phyloP scores from a whole-genome alignment of 37 sponge, comb jelly and placozoan species.

The Diacarnus erythraeanus region DNA sequence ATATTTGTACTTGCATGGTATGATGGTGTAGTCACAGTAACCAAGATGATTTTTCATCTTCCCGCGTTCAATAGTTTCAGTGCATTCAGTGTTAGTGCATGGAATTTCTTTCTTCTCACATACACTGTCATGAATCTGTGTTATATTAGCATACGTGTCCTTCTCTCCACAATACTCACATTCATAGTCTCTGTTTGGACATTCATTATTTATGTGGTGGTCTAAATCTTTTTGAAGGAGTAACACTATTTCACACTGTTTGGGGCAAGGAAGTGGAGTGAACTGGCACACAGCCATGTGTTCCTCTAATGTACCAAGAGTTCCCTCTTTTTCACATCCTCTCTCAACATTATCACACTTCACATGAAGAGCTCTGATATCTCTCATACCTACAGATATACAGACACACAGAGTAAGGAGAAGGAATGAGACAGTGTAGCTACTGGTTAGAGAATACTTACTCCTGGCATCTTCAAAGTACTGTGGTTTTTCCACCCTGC shows the following conservation, averaged over 20 bases:
- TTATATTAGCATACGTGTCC: conserved; percentile 16
- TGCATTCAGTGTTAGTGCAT: conserved; percentile 31
- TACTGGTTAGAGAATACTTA: neutral
- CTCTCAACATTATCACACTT: conserved; percentile 12
- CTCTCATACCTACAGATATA: conserved; percentile 2
- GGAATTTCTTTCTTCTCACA: conserved; percentile 12
- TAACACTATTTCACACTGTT: conserved; percentile 3
- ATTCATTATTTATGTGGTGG: neutral
- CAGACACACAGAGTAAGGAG: neutral
- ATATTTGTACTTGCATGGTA: conserved; percentile 19
- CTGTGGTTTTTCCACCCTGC: neutral
- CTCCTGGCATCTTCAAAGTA: neutral
- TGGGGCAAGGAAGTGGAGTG: conserved; percentile 18
- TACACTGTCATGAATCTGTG: conserved; percentile 6
- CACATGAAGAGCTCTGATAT: conserved; percentile 18
- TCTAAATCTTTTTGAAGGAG: conserved; percentile 5
- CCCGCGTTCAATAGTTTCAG: neutral
- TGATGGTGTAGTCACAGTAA: neutral
- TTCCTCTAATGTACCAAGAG: conserved; percentile 20
- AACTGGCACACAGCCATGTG: conserved; percentile 25
- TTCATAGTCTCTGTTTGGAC: conserved; percentile 27
- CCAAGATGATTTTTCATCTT: neutral
- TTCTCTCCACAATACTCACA: conserved; percentile 28
- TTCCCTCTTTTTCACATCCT: conserved; percentile 26
- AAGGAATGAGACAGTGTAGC: neutral